phyloP scores from a whole-genome alignment of 2,797 vertebrate species.

The Danio choprae region DNA sequence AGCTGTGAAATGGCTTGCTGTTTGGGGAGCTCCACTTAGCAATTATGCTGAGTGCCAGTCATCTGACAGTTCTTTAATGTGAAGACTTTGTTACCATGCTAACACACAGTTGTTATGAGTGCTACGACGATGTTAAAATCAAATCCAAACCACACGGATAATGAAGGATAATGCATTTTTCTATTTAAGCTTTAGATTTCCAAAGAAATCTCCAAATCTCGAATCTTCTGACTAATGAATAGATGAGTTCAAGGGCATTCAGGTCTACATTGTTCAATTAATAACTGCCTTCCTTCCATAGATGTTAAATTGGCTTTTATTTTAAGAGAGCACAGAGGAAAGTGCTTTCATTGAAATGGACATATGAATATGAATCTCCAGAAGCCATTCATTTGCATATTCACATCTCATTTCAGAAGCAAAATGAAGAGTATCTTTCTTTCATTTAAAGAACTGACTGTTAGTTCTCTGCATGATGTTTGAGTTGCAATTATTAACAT shows the following conservation, averaged over 20 bases:
- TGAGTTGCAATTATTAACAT: background rate
- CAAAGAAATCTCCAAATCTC: background rate
- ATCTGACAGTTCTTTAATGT: slow-evolving; percentile 39
- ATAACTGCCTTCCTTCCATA: slow-evolving; percentile 7
- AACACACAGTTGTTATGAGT: slow-evolving; percentile 4
- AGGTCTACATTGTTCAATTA: slow-evolving; percentile 19
- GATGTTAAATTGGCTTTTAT: background rate
- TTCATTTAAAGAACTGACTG: background rate
- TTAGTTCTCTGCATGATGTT: background rate
- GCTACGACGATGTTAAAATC: slow-evolving; percentile 12
- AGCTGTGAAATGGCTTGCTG: slow-evolving; percentile 43
- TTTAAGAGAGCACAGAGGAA: slow-evolving; percentile 5
- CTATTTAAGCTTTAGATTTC: background rate
- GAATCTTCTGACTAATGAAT: background rate
- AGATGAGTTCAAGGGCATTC: background rate
- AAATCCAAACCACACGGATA: background rate
- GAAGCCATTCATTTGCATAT: background rate
- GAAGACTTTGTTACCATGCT: slow-evolving; percentile 35
- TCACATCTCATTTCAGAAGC: slow-evolving; percentile 21
- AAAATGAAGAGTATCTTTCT: background rate
- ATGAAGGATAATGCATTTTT: slow-evolving; percentile 7
- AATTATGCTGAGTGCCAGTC: slow-evolving; percentile 44
- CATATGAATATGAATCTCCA: slow-evolving; percentile 3
- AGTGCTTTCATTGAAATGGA: slow-evolving; percentile 4
- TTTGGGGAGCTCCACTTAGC: slow-evolving; percentile 34